Base-by-base conservation (phyloP, 1,140 invertebrate genomes). In the Arion vulgaris region DNA sequence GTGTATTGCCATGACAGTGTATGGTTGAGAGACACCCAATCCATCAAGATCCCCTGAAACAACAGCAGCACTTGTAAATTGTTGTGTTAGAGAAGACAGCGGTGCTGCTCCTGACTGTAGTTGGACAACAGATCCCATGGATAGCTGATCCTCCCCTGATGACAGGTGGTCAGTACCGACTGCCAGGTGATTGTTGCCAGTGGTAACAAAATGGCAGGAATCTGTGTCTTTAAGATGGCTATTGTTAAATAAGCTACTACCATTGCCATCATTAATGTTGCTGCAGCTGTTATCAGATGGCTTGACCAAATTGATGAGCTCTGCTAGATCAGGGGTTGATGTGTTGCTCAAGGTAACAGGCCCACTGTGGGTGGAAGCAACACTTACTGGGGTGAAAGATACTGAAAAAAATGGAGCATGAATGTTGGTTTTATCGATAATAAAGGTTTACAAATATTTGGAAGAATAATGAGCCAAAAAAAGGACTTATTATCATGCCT, bases 311-410 rank as follows among this genome's bases (percentile, higher is more conserved):
- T 71, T 80, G 32, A 80, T 80, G 23, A 80, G 68, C 45, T 80
- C 78, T 80, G 78, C 71, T 19, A 80, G 78, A 34, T 80, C 78
- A 34, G 78, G 78, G 26, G 78, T 80, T 49, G 78, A 80, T 39
- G n/a, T 71, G 28, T 80, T 80, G 39, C 78, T 80, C 32, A 80
- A 32, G 28, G 34, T 80, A 19, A 71, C n/a, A 4, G 62, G 78
- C 51, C 28, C 78, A 34, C 62, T 45, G 7, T 69, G 68, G 11
- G 36, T 45, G 26, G 68, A 38, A 5, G 78, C 39, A 36, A 80
- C 41, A 15, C n/a, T 53, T 38, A 71, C 23, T 69, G 78, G 78
- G 26, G 66, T 66, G 51, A 80, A 71, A 49, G 78, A 80, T 34
- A 71, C 66, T 71, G 68, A 51, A 75, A 75, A n/a, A 28, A 34